phyloP scores from a whole-genome alignment of 2,888 invertebrate genomes.

The Eupithecia pulchellata region DNA sequence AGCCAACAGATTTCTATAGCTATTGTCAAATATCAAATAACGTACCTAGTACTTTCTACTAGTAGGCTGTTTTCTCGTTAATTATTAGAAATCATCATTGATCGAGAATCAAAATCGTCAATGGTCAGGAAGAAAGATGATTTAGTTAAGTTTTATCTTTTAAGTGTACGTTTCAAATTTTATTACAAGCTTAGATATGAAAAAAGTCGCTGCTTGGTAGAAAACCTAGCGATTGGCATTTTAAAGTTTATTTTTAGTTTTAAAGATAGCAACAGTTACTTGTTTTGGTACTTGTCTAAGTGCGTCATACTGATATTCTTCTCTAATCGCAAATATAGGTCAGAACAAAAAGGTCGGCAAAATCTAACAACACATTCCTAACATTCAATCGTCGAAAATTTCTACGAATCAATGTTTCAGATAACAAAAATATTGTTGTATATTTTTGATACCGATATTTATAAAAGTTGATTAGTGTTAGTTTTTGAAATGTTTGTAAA shows the following conservation, averaged over 20 bases:
- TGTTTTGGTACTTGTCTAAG: background rate
- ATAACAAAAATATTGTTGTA: conserved; percentile 5
- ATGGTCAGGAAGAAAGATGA: background rate
- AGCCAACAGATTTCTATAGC: conserved; percentile 77
- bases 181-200: background rate
- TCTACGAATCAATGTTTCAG: conserved; percentile 21
- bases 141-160: background rate
- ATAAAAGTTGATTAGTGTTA: conserved; percentile 32
- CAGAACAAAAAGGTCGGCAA: conserved; percentile 8
- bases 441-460: conserved; percentile 20
- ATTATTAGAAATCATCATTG: background rate
- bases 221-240: background rate
- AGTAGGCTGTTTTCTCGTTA: background rate
- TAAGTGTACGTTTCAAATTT: background rate
- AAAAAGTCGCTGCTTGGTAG: too few relatives aligned
- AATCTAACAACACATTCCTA: conserved; percentile 58
- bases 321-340: conserved; percentile 2
- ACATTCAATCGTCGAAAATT: conserved; percentile 10
- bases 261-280: background rate
- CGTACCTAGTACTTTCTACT: conserved; percentile 5
- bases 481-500: conserved; percentile 38
- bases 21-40: conserved; percentile 42
- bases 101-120: background rate
- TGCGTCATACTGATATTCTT: conserved; percentile 7
- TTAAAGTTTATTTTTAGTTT: background rate